Conservation (phyloP, 1,140 invertebrate genomes). For the Adoxophyes honmai region DNA sequence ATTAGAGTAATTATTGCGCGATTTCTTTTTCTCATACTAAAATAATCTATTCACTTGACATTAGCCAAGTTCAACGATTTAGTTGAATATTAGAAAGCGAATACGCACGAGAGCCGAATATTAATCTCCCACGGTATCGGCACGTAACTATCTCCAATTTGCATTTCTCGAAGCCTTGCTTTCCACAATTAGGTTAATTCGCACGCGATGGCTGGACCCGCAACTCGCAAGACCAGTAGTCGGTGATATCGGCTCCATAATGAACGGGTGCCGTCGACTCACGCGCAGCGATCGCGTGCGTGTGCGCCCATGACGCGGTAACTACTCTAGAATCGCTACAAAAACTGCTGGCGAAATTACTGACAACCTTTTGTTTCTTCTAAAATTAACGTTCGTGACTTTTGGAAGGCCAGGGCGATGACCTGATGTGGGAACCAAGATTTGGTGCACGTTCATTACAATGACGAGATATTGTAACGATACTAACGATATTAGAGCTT, state of each 20-base stretch:
- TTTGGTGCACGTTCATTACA: no score
- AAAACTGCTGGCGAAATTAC: neutral
- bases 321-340: conserved; percentile 12
- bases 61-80: neutral
- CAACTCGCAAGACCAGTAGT: conserved; percentile 68
- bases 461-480: no score
- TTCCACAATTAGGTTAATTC: conserved; percentile 64
- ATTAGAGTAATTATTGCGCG: no score
- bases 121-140: conserved; percentile 45
- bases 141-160: conserved; percentile 48
- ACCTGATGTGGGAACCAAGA: conserved; percentile 4
- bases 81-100: conserved; percentile 6
- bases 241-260: conserved; percentile 55
- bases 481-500: no score
- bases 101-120: conserved; percentile 19
- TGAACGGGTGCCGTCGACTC: conserved; percentile 30
- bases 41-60: no score
- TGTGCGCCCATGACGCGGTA: neutral
- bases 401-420: conserved; percentile 6
- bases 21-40: no score
- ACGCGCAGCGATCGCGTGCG: neutral
- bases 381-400: conserved; percentile 11
- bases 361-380: conserved; percentile 12
- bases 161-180: conserved; percentile 54
- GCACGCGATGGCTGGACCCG: conserved; percentile 48